phyloP scores from a whole-genome alignment of 2,888 invertebrate genomes.

The Morinoia aosen region DNA sequence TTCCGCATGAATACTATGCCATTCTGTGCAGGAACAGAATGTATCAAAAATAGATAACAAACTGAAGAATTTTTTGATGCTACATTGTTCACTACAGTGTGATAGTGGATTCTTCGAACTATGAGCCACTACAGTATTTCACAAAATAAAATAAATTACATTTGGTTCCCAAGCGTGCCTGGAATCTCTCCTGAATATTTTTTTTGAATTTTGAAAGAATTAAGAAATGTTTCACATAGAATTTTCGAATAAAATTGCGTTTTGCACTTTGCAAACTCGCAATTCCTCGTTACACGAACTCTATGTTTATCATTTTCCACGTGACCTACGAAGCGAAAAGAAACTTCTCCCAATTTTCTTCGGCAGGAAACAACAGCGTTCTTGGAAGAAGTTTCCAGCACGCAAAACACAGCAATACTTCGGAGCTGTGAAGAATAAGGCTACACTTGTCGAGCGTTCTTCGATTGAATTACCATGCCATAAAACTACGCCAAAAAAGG shows the following conservation, averaged over 20 bases:
- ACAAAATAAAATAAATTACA: background rate
- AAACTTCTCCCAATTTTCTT: background rate
- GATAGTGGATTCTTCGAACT: no score
- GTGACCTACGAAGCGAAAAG: background rate
- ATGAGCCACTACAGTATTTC: background rate
- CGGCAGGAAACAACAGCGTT: background rate
- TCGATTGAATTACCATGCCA: constrained; percentile 1
- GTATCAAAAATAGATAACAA: no score
- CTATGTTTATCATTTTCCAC: background rate
- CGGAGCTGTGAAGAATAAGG: background rate
- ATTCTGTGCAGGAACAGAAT: no score
- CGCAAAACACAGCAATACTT: background rate
- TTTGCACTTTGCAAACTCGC: background rate
- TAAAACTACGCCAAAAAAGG: background rate
- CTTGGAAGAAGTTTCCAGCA: background rate
- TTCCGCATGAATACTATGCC: no score
- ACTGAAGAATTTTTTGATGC: no score
- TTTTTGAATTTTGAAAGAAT: background rate
- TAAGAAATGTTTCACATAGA: background rate
- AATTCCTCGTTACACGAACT: background rate
- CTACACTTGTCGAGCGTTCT: constrained; percentile 3
- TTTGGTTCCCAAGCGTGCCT: background rate
- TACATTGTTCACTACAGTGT: no score
- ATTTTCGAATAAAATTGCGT: background rate
- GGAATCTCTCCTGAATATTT: background rate